phyloP scores from a whole-genome alignment of 2,113 vertebrate species.

The Pangasianodon hypophthalmus region DNA sequence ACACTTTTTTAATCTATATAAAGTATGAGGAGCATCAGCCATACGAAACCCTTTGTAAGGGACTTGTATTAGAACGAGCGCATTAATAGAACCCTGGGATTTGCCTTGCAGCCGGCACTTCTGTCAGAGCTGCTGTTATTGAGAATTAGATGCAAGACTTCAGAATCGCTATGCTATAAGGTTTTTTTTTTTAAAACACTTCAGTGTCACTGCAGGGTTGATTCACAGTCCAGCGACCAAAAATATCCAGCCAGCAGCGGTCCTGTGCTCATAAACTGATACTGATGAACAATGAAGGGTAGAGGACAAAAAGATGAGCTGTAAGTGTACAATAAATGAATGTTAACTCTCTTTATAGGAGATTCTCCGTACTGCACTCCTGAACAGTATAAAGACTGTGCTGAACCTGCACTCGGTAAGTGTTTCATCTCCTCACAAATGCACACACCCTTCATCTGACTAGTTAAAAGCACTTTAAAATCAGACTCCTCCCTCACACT shows the following conservation, averaged over 20 bases:
- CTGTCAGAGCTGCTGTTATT: not conserved
- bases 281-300: not conserved
- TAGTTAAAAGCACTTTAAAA: conserved; percentile 32
- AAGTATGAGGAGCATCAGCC: not conserved
- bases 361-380: conserved; percentile 96
- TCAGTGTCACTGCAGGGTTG: not conserved
- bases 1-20: not conserved
- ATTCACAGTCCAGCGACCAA: not conserved
- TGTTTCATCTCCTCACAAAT: conserved; percentile 45
- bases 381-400: conserved; percentile 98
- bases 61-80: too few relatives aligned
- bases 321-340: conserved; percentile 3
- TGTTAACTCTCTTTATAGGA: conserved; percentile 70
- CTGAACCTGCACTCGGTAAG: conserved; percentile 95
- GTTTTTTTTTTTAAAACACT: too few relatives aligned
- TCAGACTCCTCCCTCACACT: not conserved
- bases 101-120: not conserved
- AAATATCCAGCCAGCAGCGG: not conserved
- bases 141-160: not conserved
- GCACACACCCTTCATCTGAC: conserved; percentile 6
- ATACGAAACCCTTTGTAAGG: not conserved
- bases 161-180: not conserved
- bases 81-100: not conserved
- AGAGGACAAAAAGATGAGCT: not conserved
- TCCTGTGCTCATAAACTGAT: not conserved